phyloP scores from a whole-genome alignment of 2,888 invertebrate genomes.

The Automeris io region DNA sequence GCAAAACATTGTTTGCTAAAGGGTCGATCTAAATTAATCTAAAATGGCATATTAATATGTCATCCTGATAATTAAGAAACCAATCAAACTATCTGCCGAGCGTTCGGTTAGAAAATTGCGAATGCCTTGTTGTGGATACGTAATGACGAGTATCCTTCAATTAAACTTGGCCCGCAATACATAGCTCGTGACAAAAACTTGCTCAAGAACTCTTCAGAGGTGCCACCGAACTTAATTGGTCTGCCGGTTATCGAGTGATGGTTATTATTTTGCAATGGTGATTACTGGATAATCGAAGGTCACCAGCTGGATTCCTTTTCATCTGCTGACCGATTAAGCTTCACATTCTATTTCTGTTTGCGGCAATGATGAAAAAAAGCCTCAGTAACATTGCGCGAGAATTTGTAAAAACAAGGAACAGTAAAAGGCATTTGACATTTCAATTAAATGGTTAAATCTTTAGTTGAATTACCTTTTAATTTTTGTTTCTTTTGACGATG shows the following conservation, averaged over 20 bases:
- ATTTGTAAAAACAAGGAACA: conserved; percentile 27
- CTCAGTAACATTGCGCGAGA: conserved; percentile 28
- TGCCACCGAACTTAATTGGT: conserved; percentile 74
- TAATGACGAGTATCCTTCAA: conserved; percentile 70
- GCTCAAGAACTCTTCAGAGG: conserved; percentile 52
- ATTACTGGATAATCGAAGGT: conserved; percentile 54
- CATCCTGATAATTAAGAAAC: too few species aligned
- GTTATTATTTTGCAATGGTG: conserved; percentile 45
- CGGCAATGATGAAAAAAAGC: conserved; percentile 31
- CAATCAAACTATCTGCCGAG: too few species aligned
- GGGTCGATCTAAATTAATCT: too few species aligned
- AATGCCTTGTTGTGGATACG: conserved; percentile 46
- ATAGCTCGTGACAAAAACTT: conserved; percentile 58
- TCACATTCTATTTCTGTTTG: conserved; percentile 42
- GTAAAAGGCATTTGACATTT: conserved; percentile 47
- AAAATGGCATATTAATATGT: too few species aligned
- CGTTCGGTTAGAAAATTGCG: too few species aligned
- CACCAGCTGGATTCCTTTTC: conserved; percentile 24
- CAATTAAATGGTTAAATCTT: conserved; percentile 26
- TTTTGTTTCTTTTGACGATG: too few species aligned
- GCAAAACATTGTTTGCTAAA: too few species aligned
- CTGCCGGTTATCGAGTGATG: conserved; percentile 51
- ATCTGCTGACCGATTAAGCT: conserved; percentile 15
- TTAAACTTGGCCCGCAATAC: conserved; percentile 44
- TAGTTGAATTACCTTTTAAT: conserved; percentile 10